Evolutionary conservation across 1,140 invertebrate genomes (phyloP).

Genomic region (Hypothenemus hampei): DNA sequence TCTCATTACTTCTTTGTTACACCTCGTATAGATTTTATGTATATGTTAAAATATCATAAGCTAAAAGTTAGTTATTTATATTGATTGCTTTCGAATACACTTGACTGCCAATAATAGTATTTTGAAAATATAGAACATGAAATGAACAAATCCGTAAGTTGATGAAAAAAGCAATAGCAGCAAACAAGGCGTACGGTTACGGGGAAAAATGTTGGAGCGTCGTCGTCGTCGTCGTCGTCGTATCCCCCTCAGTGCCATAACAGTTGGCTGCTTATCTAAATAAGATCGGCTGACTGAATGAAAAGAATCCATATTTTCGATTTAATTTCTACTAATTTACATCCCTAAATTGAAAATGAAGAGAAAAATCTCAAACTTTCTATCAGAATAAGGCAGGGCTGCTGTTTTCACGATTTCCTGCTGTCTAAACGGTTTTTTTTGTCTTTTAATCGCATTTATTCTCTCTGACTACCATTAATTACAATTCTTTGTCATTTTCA

Average conservation of each 20-base stretch:
- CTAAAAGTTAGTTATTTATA: too few species aligned
- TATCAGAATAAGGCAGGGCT: conserved; percentile 5
- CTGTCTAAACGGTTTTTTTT: conserved; percentile 12
- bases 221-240: too few species aligned
- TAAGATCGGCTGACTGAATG: conserved; percentile 41
- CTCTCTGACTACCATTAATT: conserved; percentile 8
- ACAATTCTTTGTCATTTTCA: conserved; percentile 6
- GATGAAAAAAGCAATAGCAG: too few species aligned
- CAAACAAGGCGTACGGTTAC: neutral
- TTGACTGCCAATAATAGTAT: too few species aligned
- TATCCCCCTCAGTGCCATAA: conserved; percentile 30
- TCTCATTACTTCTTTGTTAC: too few species aligned
- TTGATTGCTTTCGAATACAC: too few species aligned
- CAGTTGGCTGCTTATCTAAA: conserved; percentile 37
- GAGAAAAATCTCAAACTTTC: conserved; percentile 19
- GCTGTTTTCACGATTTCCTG: conserved; percentile 5
- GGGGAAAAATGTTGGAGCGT: conserved; percentile 7
- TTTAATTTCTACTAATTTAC: conserved; percentile 44
- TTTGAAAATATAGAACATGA: too few species aligned
- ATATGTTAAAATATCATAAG: too few species aligned
- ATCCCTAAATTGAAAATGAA: conserved; percentile 40
- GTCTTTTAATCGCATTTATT: conserved; percentile 17
- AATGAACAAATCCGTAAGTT: too few species aligned
- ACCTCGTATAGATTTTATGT: too few species aligned
- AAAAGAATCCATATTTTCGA: conserved; percentile 45